A percentile compares a stretch with the other conserved stretches of the same genome.
Evolutionary conservation across 2,113 vertebrate genomes (phyloP).

Genomic region (Colius striatus): DNA sequence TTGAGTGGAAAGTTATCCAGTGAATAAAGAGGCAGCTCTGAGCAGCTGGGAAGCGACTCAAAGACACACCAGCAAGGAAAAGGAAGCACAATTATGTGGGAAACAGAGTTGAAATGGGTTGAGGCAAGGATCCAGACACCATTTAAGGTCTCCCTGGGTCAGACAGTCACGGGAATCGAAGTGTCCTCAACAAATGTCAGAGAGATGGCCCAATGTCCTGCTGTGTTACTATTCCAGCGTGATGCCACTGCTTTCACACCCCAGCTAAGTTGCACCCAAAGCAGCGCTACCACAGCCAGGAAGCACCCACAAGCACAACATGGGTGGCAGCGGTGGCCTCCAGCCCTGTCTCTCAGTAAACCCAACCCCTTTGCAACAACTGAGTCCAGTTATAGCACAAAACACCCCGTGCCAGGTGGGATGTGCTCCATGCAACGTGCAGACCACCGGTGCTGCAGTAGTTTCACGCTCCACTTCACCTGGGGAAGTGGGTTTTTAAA

Average conservation of each 20-base stretch:
- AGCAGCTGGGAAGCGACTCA: background rate
- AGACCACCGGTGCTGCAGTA: background rate
- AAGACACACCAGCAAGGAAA: slow-evolving; percentile 26
- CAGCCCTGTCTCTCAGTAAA: background rate
- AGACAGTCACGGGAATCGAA: background rate
- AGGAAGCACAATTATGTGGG: slow-evolving; percentile 37
- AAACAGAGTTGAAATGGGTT: slow-evolving; percentile 13
- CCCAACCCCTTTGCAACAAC: accelerated
- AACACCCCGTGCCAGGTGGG: background rate
- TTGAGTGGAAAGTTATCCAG: background rate
- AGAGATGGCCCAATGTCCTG: background rate
- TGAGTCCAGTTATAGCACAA: background rate
- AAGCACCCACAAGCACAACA: background rate
- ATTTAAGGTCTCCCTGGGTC: slow-evolving; percentile 28
- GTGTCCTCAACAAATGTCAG: background rate
- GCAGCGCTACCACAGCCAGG: background rate
- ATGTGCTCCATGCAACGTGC: background rate
- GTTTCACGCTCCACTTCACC: slow-evolving; percentile 51
- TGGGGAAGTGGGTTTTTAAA: slow-evolving; percentile 37
- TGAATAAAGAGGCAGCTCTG: background rate
- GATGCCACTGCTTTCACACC: background rate
- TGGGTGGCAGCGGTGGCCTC: background rate
- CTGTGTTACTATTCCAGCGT: background rate
- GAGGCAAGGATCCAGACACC: slow-evolving; percentile 24
- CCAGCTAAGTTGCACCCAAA: background rate